Evolutionary conservation across 37 sponge, comb jelly and placozoan species (phyloP).

Genomic region (Dysidea cf. avara): DNA sequence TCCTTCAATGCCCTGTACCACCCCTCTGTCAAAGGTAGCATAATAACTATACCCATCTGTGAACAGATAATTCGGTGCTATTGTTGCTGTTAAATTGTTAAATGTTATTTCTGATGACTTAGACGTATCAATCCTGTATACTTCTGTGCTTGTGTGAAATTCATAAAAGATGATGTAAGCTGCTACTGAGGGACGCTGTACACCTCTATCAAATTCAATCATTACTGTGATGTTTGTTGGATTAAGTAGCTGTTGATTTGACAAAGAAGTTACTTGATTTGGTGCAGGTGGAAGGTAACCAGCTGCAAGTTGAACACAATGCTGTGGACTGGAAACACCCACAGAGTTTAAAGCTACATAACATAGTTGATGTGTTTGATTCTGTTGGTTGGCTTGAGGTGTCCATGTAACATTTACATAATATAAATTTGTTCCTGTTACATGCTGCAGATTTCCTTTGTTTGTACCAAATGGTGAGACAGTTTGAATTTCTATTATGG

Average conservation of each 20-base stretch:
- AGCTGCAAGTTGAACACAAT: constrained; percentile 15
- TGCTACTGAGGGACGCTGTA: constrained; percentile 17
- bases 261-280: constrained; percentile 1
- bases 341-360: constrained; percentile 27
- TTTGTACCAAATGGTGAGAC: constrained; percentile 15
- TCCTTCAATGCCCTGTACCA: constrained; percentile 19
- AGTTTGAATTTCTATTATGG: constrained; percentile 30
- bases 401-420: constrained; percentile 33
- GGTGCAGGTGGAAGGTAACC: constrained; percentile 15
- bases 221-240: constrained; percentile 9
- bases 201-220: constrained; percentile 11
- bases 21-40: constrained; percentile 19
- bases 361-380: constrained; percentile 28
- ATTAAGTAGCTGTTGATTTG: constrained; percentile 12
- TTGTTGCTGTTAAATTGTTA: neutral
- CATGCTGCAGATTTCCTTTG: constrained; percentile 2
- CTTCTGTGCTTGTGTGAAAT: constrained; percentile 5
- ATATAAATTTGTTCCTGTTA: neutral
- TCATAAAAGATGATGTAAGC: constrained; percentile 22
- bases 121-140: constrained; percentile 27
- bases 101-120: constrained; percentile 21
- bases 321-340: constrained; percentile 24
- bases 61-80: constrained; percentile 16
- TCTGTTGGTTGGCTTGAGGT: constrained; percentile 11
- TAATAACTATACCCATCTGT: constrained; percentile 9